Base-by-base conservation (phyloP, 2,888 invertebrate species). In the Aromia moschata region DNA sequence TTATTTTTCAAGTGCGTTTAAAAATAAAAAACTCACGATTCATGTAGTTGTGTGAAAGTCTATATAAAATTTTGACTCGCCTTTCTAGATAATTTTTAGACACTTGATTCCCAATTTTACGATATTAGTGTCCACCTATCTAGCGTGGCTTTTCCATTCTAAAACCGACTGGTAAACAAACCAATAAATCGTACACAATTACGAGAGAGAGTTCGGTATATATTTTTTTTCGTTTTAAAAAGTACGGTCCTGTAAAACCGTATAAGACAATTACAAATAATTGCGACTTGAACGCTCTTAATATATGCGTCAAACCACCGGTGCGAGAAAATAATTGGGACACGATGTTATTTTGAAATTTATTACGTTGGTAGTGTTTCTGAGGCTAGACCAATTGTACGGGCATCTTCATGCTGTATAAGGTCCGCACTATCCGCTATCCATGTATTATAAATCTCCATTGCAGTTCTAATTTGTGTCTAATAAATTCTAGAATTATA, bases 301-400 rank as follows among this genome's bases (percentile, higher is more conserved):
- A 79, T 79, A 68, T 80, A 80, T 79, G 79, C 80, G 77, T 76
- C 77, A 72, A 78, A 72, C 76, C 79, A 78, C 70, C 77, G 77
- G 79, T 76, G 79, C 80, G 79, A 78, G 77, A 78, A 80, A 79
- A 79, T 80, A 80, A 80, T 80, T 80, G 78, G 79, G 79, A 79
- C 78, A 79, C 77, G 78, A 78, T 75, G 77, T 76, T 77, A 74
- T 77, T 77, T 77, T 75, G 73, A 77, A 80, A 79, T 79, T 80
- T 78, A 78, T 79, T 77, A 72, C 74, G 46, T 37, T 60, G 46
- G 37, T 46, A 46, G 36, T 14, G 46, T 53, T 58, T 58, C 41
- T 46, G 53, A 58, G 40, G 46, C 49, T 58, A 41, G 44, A 58
- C 53, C 46, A 36, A 53, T 58, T 58, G 46, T 58, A 38, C 49